These are phyloP conservation scores for Tragulus kanchil DNA, from an alignment of 2,113 vertebrate species.

Conservation along the genomic window DNA sequence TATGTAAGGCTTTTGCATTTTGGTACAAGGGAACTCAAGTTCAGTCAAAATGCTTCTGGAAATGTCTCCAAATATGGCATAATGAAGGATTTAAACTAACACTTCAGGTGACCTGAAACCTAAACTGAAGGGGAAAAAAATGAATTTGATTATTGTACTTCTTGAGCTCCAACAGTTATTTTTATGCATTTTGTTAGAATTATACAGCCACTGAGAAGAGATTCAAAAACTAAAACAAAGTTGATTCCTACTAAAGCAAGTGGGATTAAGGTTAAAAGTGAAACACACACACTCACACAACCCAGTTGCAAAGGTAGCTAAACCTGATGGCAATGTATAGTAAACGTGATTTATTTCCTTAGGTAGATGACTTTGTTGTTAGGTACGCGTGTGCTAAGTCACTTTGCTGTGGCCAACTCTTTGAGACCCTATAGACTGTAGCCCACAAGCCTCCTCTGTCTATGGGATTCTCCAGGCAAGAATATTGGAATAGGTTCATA, in stretches of 20 bases:
- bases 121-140: background rate
- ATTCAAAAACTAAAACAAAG: slow-evolving; percentile 31
- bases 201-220: background rate
- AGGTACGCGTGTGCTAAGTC: background rate
- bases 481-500: background rate
- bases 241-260: background rate
- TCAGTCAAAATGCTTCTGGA: slow-evolving; percentile 18
- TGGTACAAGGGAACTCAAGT: background rate
- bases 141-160: background rate
- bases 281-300: background rate
- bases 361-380: background rate
- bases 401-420: background rate
- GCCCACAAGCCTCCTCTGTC: background rate
- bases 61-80: slow-evolving; percentile 8
- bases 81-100: background rate
- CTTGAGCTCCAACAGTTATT: background rate
- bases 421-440: background rate
- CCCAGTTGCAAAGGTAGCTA: background rate
- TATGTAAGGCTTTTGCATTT: background rate
- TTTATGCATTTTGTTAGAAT: background rate
- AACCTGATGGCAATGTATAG: background rate
- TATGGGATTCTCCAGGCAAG: background rate
- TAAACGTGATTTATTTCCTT: background rate
- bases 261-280: slow-evolving; percentile 3
- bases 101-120: background rate